Base-by-base conservation (phyloP, 2,888 invertebrate genomes). In the Strigamia transsilvanica region DNA sequence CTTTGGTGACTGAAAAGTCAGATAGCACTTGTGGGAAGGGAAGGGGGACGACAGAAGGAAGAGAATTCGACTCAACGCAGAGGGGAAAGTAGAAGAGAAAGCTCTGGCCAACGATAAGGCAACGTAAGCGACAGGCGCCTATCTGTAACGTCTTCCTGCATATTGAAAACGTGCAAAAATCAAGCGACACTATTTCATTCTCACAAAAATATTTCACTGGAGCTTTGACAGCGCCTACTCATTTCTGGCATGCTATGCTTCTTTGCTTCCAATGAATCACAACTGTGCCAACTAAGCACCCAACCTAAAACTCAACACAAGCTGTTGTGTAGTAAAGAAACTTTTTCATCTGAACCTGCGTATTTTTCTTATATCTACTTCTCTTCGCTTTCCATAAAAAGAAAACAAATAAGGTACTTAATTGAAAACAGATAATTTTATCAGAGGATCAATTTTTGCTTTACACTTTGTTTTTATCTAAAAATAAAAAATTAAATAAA, bases 141-240 rank as follows among this genome's bases (percentile, higher is more conserved):
- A 80, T 80, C 80, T 80, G 27, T 27, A 80, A 80, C 80, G 80
- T 51, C 80, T 80, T 80, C 80, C 80, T 80, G 80, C 80, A 80
- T 80, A 80, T 80, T 80, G 80, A 80, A 51, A 32, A 32, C 73
- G 73, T 73, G 73, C 73, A 73, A 73, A 73, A 73, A 27, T 73
- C 73, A 73, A 23, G 73, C 73, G 73, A 73, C 32, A 27, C 32
- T 32, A 23, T 73, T 73, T 73, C 32, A 73, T 27, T 21, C 73
- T 73, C 23, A 12, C 27, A 73, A 73, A 73, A 73, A 73, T 73
- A 73, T 73, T 73, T 73, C 73, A 27, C 15, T 32, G 1, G 13
- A 73, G 73, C 32, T 73, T 73, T 73, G 73, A 27, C 73, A 73
- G 73, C 73, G 73, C 32, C 73, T 32, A 73, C 73, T 73, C 73